phyloP scores from a whole-genome alignment of 2,797 vertebrate genomes.

The Pseudochirops cupreus region DNA sequence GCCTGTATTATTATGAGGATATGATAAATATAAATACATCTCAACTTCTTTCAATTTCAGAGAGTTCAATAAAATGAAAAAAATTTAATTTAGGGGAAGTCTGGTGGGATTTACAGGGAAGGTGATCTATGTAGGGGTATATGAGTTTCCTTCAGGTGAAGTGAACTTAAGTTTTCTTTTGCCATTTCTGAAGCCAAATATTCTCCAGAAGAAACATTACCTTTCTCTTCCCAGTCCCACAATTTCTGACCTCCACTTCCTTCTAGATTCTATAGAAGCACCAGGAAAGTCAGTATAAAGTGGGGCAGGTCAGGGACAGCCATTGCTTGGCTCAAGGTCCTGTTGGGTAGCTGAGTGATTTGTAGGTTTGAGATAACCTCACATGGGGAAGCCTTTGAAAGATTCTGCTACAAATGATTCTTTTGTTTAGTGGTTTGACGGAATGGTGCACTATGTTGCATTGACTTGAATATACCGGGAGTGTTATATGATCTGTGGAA shows the following conservation, averaged over 20 bases:
- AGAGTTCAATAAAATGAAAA: background rate
- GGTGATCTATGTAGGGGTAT: background rate
- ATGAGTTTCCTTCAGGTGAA: background rate
- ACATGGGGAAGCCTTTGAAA: background rate
- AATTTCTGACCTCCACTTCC: background rate
- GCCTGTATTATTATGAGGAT: background rate
- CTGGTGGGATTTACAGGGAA: background rate
- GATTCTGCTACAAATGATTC: background rate
- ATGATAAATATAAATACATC: background rate
- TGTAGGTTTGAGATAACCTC: background rate
- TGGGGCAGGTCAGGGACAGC: background rate
- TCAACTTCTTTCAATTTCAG: background rate
- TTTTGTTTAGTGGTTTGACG: background rate
- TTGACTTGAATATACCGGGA: background rate
- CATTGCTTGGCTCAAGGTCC: background rate
- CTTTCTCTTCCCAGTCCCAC: background rate
- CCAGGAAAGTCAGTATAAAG: background rate
- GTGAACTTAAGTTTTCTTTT: background rate
- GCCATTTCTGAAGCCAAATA: background rate
- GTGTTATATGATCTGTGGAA: background rate
- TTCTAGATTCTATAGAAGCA: background rate
- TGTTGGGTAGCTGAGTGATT: background rate
- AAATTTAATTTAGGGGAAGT: background rate
- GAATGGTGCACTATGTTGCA: background rate
- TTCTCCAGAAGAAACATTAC: background rate